Evolutionary conservation across 2,113 vertebrate genomes (phyloP).

Genomic region (Oriolus oriolus): DNA sequence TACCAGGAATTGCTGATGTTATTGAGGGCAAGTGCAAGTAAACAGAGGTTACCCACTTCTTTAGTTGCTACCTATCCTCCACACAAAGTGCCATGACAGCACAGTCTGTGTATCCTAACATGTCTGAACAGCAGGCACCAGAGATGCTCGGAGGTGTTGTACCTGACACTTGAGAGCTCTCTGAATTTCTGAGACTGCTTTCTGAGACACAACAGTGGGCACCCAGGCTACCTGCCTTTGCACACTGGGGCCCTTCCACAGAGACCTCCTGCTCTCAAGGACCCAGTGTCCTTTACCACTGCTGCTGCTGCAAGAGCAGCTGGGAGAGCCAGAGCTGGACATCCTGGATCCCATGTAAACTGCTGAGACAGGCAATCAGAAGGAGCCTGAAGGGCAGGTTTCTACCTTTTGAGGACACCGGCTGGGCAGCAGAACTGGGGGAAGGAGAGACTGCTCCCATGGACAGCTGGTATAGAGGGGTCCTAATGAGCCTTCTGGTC

Average conservation of each 20-base stretch:
- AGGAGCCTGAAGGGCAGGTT: neutral
- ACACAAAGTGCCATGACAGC: neutral
- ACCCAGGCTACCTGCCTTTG: neutral
- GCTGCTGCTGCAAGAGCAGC: neutral
- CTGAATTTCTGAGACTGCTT: neutral
- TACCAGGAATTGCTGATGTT: neutral
- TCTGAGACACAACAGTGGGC: neutral
- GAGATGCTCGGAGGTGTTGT: neutral
- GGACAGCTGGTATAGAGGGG: neutral
- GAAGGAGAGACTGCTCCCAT: neutral
- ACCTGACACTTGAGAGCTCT: neutral
- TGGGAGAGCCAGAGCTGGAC: neutral
- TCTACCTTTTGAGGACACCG: neutral
- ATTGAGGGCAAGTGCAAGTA: conserved; percentile 28
- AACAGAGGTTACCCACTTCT: conserved; percentile 1
- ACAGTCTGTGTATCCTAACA: neutral
- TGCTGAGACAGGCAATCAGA: neutral
- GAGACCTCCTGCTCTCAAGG: neutral
- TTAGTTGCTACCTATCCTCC: neutral
- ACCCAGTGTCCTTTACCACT: neutral
- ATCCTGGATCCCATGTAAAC: neutral
- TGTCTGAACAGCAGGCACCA: neutral
- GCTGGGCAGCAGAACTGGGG: neutral
- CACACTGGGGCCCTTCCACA: neutral
- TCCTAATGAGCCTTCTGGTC: neutral